phyloP scores from a whole-genome alignment of 2,888 invertebrate species.

The Torymus tubicola region DNA sequence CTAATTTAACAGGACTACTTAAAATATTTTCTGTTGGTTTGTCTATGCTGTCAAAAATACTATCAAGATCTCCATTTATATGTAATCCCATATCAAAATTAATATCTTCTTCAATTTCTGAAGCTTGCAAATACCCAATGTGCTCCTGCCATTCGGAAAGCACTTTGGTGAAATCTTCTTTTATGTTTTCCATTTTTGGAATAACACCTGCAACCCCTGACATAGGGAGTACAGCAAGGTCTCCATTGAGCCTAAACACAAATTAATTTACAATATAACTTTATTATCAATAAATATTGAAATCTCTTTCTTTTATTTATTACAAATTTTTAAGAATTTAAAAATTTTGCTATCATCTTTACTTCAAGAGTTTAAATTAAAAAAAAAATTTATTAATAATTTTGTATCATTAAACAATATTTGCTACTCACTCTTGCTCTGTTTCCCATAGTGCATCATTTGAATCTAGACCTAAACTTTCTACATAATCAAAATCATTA shows the following conservation, averaged over 20 bases:
- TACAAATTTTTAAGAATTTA: not conserved
- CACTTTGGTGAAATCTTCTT: slow-evolving; percentile 78
- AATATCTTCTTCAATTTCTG: slow-evolving; percentile 72
- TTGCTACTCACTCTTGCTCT: slow-evolving; percentile 74
- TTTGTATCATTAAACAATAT: slow-evolving; percentile 4
- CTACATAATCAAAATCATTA: slow-evolving; percentile 70
- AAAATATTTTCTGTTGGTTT: slow-evolving; percentile 27
- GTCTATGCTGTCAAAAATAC: slow-evolving; percentile 63
- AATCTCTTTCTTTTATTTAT: no score
- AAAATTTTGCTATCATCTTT: not conserved
- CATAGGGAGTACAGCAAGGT: slow-evolving; percentile 74
- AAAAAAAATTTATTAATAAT: no score
- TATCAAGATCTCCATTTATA: slow-evolving; percentile 63
- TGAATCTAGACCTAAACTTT: slow-evolving; percentile 65
- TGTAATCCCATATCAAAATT: slow-evolving; percentile 60
- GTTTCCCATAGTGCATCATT: slow-evolving; percentile 67
- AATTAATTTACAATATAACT: no score
- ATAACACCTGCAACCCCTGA: slow-evolving; percentile 68
- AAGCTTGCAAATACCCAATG: slow-evolving; percentile 75
- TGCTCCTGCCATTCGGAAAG: slow-evolving; percentile 78
- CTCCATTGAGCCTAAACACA: slow-evolving; percentile 73
- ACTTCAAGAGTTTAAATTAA: no score
- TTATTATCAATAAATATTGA: no score
- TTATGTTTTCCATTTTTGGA: slow-evolving; percentile 71
- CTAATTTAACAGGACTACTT: slow-evolving; percentile 54